phyloP scores from a whole-genome alignment of 1,140 invertebrate genomes.

The Drosophila paulistorum region DNA sequence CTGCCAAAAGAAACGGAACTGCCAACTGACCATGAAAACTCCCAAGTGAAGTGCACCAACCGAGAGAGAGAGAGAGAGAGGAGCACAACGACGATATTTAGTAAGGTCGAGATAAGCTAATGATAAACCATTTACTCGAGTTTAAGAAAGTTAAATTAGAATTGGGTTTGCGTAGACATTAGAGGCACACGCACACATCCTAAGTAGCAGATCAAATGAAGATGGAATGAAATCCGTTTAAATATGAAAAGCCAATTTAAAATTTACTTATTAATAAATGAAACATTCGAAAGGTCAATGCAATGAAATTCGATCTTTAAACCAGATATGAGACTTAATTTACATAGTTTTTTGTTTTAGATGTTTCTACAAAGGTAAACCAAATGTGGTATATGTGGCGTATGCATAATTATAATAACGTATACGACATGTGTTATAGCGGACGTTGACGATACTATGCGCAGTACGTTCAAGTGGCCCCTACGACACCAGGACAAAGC shows the following conservation, averaged over 20 bases:
- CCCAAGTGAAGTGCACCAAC: slow-evolving; percentile 46
- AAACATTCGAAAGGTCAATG: too few relatives aligned
- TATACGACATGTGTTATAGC: too few relatives aligned
- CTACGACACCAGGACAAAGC: too few relatives aligned
- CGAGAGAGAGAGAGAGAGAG: slow-evolving; percentile 31
- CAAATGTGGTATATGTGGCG: too few relatives aligned
- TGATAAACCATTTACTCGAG: slow-evolving; percentile 39
- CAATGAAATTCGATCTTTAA: too few relatives aligned
- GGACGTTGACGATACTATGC: too few relatives aligned
- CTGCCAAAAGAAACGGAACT: slow-evolving; percentile 30
- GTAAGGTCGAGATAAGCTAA: slow-evolving; percentile 49
- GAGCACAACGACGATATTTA: slow-evolving; percentile 36
- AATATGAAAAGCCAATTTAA: not conserved
- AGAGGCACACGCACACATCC: too few relatives aligned
- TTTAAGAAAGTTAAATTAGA: slow-evolving; percentile 12
- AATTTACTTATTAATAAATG: not conserved
- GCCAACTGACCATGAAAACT: slow-evolving; percentile 74
- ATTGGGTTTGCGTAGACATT: not conserved
- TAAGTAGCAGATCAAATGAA: not conserved
- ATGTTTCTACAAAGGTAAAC: too few relatives aligned
- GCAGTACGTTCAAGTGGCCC: too few relatives aligned
- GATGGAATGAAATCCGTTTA: not conserved
- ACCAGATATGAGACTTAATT: too few relatives aligned
- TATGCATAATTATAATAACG: too few relatives aligned
- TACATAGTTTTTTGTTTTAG: too few relatives aligned